Evolutionary conservation across 2,113 vertebrate species (phyloP).

Genomic region (Entomyzon cyanotis): DNA sequence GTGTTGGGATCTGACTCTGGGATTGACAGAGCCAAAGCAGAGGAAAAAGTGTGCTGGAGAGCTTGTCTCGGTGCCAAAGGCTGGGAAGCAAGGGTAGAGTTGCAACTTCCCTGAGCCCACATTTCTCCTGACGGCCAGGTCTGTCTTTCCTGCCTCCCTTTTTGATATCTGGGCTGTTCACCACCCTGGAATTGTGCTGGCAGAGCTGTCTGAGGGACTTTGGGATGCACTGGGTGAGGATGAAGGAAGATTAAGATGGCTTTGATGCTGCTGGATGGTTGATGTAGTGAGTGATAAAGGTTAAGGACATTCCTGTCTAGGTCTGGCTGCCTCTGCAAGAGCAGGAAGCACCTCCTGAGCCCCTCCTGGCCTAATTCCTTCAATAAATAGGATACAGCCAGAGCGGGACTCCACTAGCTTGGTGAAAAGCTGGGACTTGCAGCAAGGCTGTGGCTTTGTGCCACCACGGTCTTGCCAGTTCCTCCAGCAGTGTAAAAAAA

Average conservation of each 20-base stretch:
- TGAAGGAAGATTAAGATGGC: not conserved
- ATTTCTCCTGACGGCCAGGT: not conserved
- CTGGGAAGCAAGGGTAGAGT: not conserved
- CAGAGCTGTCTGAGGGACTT: not conserved
- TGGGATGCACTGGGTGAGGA: not conserved
- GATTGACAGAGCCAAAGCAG: not conserved
- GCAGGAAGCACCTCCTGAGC: not conserved
- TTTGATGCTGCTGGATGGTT: not conserved
- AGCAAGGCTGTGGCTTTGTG: not conserved
- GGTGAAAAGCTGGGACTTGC: not conserved
- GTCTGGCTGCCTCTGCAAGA: accelerated
- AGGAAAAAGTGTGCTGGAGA: not conserved
- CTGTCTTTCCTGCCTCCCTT: not conserved
- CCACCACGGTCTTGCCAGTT: not conserved
- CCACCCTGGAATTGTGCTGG: accelerated
- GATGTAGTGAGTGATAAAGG: not conserved
- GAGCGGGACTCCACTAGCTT: not conserved
- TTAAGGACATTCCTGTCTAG: not conserved
- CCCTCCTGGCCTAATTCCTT: not conserved
- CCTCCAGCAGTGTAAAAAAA: not conserved
- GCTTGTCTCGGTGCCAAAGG: not conserved
- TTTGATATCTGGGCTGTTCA: accelerated
- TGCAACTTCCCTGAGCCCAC: accelerated
- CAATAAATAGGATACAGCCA: not conserved
- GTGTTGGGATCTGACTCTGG: not conserved